A percentile compares a stretch with the other conserved stretches of the same genome.
Conservation (phyloP, 2,797 vertebrate genomes). For the Myotis planiceps region DNA sequence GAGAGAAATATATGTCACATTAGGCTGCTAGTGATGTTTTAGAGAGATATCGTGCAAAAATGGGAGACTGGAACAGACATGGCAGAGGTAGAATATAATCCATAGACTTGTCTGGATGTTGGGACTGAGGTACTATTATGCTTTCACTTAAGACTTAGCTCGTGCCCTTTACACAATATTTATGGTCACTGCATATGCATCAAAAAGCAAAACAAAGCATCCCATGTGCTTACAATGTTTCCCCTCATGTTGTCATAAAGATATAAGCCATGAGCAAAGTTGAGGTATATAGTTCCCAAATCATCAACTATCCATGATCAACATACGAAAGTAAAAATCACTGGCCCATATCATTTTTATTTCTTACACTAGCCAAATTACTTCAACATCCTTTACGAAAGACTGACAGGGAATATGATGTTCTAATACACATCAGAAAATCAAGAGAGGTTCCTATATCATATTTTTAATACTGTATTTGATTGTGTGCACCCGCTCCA, state of each 20-base stretch:
- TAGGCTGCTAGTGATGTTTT: not conserved
- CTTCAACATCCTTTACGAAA: not conserved
- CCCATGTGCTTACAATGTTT: not conserved
- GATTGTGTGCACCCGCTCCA: not conserved
- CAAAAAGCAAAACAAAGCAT: not conserved
- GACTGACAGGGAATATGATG: not conserved
- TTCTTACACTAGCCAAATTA: not conserved
- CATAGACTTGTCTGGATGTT: not conserved
- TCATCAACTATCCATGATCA: not conserved
- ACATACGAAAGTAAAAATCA: not conserved
- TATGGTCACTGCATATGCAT: not conserved
- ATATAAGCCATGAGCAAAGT: not conserved
- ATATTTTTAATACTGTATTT: not conserved
- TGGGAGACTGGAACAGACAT: not conserved
- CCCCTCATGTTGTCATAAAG: not conserved
- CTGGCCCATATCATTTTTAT: not conserved
- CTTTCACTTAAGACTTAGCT: not conserved
- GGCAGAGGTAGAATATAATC: not conserved
- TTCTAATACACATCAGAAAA: not conserved
- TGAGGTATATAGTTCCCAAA: not conserved
- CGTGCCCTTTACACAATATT: not conserved
- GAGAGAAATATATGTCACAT: not conserved
- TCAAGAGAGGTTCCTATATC: not conserved
- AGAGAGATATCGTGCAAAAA: not conserved
- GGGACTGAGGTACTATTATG: not conserved